Percentiles rank a stretch among this genome's conserved stretches.
Evolutionary conservation across 2,888 invertebrate species (phyloP).

Genomic region (Clunio marinus): DNA sequence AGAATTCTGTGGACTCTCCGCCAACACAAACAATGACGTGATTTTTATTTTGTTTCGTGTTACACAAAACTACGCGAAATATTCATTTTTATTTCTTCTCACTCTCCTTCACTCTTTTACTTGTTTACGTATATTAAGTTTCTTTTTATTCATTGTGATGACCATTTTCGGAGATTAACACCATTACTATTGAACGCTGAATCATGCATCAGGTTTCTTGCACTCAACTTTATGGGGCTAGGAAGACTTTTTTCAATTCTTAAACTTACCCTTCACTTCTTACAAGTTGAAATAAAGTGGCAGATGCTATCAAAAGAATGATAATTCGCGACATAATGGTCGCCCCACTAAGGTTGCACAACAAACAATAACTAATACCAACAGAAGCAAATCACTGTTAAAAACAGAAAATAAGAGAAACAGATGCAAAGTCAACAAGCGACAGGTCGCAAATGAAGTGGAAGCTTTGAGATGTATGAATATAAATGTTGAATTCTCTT

Average conservation of each 20-base stretch:
- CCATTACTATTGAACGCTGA: constrained; percentile 22
- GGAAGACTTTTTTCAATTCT: not conserved
- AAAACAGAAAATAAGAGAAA: not conserved
- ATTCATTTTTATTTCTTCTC: not conserved
- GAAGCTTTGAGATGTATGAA: too few relatives aligned
- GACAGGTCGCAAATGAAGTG: not conserved
- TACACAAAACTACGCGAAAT: constrained; percentile 1
- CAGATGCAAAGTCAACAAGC: not conserved
- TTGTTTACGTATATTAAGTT: constrained; percentile 9
- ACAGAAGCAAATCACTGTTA: constrained; percentile 21
- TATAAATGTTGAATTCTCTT: too few relatives aligned
- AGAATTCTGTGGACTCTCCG: constrained; percentile 5
- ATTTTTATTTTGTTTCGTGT: constrained; percentile 12
- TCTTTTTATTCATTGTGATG: constrained; percentile 27
- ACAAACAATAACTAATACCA: constrained; percentile 37
- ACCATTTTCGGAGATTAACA: constrained; percentile 36
- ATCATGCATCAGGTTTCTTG: constrained; percentile 3
- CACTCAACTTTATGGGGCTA: not conserved
- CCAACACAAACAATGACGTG: constrained; percentile 20
- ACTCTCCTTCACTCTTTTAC: constrained; percentile 10
- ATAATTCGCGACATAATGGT: constrained; percentile 36
- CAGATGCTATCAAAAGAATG: constrained; percentile 14
- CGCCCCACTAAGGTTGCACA: constrained; percentile 37
- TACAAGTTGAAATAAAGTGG: constrained; percentile 11
- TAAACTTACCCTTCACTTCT: constrained; percentile 32